These are phyloP conservation scores for Papilio dardanus DNA, from an alignment of 1,140 invertebrate genomes.

Conservation along the genomic window DNA sequence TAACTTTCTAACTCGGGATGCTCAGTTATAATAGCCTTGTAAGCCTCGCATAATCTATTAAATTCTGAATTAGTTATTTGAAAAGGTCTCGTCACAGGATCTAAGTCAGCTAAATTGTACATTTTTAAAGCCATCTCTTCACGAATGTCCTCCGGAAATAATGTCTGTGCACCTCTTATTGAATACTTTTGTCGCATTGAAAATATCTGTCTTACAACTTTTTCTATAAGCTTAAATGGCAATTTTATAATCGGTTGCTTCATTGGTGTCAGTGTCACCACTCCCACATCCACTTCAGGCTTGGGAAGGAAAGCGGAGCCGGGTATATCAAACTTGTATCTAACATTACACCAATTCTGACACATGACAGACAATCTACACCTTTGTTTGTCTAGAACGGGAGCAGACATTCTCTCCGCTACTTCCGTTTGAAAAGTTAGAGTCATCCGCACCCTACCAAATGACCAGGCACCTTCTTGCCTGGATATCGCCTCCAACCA, in stretches of 20 bases:
- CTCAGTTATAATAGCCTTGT: conserved; percentile 87
- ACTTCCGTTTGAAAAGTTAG: conserved; percentile 99
- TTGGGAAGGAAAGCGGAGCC: conserved; percentile 95
- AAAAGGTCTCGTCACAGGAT: conserved; percentile 86
- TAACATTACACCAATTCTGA: conserved; percentile 94
- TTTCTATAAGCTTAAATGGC: conserved; percentile 94
- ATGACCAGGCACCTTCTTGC: conserved; percentile 89
- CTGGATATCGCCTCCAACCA: conserved; percentile 93
- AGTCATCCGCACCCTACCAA: conserved; percentile 93
- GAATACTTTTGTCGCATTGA: conserved; percentile 93
- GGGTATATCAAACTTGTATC: conserved; percentile 94
- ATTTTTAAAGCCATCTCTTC: conserved; percentile 87
- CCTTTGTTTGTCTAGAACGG: conserved; percentile 85
- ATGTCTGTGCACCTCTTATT: conserved; percentile 86
- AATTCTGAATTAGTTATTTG: conserved; percentile 92
- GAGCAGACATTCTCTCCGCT: conserved; percentile 94
- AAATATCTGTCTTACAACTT: conserved; percentile 94
- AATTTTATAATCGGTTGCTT: conserved; percentile 89
- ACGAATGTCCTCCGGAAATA: conserved; percentile 89
- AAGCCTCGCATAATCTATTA: conserved; percentile 89
- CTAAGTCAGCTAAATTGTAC: conserved; percentile 88
- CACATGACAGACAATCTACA: conserved; percentile 97
- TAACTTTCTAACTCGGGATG: conserved; percentile 88
- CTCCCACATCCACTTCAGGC: conserved; percentile 97
- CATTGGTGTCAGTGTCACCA: conserved; percentile 93